phyloP scores from a whole-genome alignment of 2,888 invertebrate species.

The Drosophila anomalata region DNA sequence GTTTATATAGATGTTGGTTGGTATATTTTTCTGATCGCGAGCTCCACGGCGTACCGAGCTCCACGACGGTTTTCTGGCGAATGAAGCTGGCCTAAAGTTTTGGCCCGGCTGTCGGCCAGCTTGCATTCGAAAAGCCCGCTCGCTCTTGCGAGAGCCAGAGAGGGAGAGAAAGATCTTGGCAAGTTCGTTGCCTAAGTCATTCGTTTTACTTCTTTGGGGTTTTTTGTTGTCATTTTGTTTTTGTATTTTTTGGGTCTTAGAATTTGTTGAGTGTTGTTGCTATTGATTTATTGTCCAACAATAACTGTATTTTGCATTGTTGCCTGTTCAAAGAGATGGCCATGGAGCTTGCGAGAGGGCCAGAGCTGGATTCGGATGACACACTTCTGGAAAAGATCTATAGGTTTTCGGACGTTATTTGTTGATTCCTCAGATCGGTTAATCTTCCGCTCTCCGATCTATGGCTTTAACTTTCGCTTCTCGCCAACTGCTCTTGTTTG shows the following conservation, averaged over 20 bases:
- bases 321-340: conserved; percentile 23
- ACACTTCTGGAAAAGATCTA: conserved; percentile 30
- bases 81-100: conserved; percentile 58
- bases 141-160: conserved; percentile 50
- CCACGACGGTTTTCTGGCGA: conserved; percentile 75
- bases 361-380: conserved; percentile 24
- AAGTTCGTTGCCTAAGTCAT: conserved; percentile 67
- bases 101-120: conserved; percentile 39
- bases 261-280: conserved; percentile 45
- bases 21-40: conserved; percentile 18
- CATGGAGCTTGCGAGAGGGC: background rate
- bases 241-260: conserved; percentile 40
- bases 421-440: conserved; percentile 13
- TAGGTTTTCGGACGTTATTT: conserved; percentile 16
- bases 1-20: conserved; percentile 13
- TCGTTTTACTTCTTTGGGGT: conserved; percentile 34
- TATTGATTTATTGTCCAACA: conserved; percentile 73
- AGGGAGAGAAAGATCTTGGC: conserved; percentile 24
- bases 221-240: conserved; percentile 2
- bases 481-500: conserved; percentile 26
- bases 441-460: conserved; percentile 30
- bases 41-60: conserved; percentile 50
- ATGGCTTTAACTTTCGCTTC: conserved; percentile 38
- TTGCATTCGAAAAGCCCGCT: conserved; percentile 40
- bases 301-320: conserved; percentile 75